Evolutionary conservation across 2,113 vertebrate species (phyloP).

Genomic region (Sialia sialis): DNA sequence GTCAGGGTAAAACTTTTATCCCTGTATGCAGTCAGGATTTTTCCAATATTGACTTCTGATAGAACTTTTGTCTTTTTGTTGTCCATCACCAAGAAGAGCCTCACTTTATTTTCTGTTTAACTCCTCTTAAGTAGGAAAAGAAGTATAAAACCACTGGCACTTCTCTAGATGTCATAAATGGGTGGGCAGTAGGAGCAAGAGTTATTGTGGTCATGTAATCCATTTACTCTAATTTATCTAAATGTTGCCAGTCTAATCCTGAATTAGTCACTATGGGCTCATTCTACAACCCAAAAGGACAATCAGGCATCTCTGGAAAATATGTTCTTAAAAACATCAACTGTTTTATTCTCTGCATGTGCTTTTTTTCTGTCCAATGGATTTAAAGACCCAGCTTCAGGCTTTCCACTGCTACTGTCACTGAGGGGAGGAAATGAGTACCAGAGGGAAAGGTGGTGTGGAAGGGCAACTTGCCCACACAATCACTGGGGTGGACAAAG

Average conservation of each 20-base stretch:
- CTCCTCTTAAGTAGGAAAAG: neutral
- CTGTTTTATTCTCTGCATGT: neutral
- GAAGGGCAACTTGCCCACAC: neutral
- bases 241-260: neutral
- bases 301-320: neutral
- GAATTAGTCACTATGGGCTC: neutral
- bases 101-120: neutral
- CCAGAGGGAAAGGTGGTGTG: neutral
- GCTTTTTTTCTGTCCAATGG: neutral
- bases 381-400: neutral
- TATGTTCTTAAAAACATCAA: neutral
- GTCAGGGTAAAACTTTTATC: neutral
- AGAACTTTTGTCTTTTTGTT: neutral
- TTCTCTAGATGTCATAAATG: neutral
- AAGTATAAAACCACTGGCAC: neutral
- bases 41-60: neutral
- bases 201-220: neutral
- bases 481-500: neutral
- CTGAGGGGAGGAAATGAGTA: too few species aligned
- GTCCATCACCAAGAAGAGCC: neutral
- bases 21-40: neutral
- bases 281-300: neutral
- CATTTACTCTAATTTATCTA: neutral
- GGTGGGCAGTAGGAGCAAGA: neutral
- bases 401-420: neutral